Evolutionary conservation across 2,797 vertebrate species (phyloP).

Genomic region (Sphenodon punctatus): DNA sequence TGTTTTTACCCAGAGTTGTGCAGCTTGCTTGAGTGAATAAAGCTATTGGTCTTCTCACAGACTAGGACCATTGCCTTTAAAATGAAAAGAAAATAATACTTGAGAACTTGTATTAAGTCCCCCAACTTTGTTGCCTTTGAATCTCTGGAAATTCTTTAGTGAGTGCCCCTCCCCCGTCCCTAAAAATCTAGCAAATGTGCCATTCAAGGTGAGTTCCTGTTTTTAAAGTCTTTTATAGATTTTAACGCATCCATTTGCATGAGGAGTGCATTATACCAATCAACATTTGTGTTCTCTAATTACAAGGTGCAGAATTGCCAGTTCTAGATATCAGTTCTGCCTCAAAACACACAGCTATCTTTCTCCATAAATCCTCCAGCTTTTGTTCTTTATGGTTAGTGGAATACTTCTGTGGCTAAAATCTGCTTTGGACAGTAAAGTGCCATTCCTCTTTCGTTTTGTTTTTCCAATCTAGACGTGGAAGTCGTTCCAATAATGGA

Average conservation of each 20-base stretch:
- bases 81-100: too few relatives aligned
- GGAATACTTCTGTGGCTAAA: constrained; percentile 24
- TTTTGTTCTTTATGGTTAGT: constrained; percentile 19
- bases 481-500: neutral
- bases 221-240: constrained; percentile 66
- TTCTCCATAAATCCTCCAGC: constrained; percentile 15
- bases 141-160: constrained; percentile 52
- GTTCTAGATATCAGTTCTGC: constrained; percentile 67
- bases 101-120: too few relatives aligned
- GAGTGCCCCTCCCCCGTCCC: too few relatives aligned
- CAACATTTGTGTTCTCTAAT: constrained; percentile 68
- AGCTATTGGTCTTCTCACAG: too few relatives aligned
- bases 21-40: too few relatives aligned
- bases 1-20: too few relatives aligned
- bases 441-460: neutral
- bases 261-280: constrained; percentile 64
- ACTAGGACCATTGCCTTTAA: too few relatives aligned
- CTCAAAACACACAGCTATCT: constrained; percentile 62
- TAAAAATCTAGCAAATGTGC: constrained; percentile 54
- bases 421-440: neutral
- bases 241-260: constrained; percentile 70
- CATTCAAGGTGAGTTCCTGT: constrained; percentile 63
- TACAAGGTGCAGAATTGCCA: too few relatives aligned
- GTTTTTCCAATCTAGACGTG: too few relatives aligned
- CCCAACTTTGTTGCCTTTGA: constrained; percentile 55